Evolutionary conservation across 1,140 invertebrate genomes (phyloP), one percentile per base, ranked within the genome.

Genomic region (Laupala kohalensis): DNA sequence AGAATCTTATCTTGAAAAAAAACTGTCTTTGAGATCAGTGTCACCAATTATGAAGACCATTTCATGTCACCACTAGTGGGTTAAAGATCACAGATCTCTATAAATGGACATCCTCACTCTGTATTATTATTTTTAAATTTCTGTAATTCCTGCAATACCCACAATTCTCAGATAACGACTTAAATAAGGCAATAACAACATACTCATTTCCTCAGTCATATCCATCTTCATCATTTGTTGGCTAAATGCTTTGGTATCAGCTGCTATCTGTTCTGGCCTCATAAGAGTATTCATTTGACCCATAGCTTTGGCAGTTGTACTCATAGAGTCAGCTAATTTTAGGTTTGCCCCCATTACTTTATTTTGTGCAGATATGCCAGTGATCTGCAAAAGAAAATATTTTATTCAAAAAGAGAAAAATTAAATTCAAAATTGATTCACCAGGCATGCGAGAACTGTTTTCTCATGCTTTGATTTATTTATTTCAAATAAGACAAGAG

Each of bases 201-300:
- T 85, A 93, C 91, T 94, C 89, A 96, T 92, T 85, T 97, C 94
- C 82, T 96, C 94, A 12, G 92, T 92, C 93, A 97, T 96, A 75
- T 92, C 92, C 91, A 97, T 93, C 79, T 92, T 93, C 77, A 88
- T 88, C 77, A 88, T 88, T 69, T 92, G 91, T 78, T 88, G 87
- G 77, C 88, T 86, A 82, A 97, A 97, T 15, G 92, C 89, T 76
- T 89, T 86, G 84, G 95, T 88, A 67, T 89, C 91, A 74, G 89
- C 89, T 4, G 89, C 88, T 25, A 95, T 86, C 78, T 93, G 87
- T 78, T 91, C 88, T 30, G 94, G 92, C 74, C 94, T 92, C 87
- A 96, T 89, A 5, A 93, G 81, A 77, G 90, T 91, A 78, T 97
- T 96, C 86, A 96, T 94, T 74, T 85, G 84, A 15, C 86, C 87